phyloP scores from a whole-genome alignment of 2,888 invertebrate species.

The Diachrysia chrysitis region DNA sequence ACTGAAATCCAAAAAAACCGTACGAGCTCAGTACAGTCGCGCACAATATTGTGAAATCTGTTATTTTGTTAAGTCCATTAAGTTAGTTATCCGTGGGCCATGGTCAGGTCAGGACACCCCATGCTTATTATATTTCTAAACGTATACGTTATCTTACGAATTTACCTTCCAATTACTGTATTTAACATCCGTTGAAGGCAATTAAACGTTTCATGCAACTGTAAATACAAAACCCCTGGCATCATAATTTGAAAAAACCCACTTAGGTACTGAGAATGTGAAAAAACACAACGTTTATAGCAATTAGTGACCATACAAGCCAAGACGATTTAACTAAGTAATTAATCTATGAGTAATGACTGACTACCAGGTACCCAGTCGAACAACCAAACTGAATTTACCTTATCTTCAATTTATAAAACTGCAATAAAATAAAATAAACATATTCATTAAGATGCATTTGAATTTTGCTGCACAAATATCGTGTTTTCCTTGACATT shows the following conservation, averaged over 20 bases:
- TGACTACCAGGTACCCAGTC: slow-evolving; percentile 63
- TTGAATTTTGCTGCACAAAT: slow-evolving; percentile 42
- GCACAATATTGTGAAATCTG: slow-evolving; percentile 19
- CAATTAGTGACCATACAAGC: slow-evolving; percentile 84
- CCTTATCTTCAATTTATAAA: slow-evolving; percentile 27
- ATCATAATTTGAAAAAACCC: slow-evolving; percentile 81
- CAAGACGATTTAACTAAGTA: slow-evolving; percentile 79
- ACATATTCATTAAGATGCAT: slow-evolving; percentile 31
- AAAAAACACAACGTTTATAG: slow-evolving; percentile 85
- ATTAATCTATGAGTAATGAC: slow-evolving; percentile 77
- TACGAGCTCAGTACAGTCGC: slow-evolving; percentile 62
- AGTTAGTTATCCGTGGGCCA: slow-evolving; percentile 40
- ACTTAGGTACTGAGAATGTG: slow-evolving; percentile 82
- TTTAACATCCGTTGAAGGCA: slow-evolving; percentile 83
- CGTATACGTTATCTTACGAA: slow-evolving; percentile 78
- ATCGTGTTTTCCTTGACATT: slow-evolving; percentile 64
- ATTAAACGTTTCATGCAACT: slow-evolving; percentile 87
- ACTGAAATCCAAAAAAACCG: slow-evolving; percentile 70
- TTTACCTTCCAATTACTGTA: slow-evolving; percentile 84
- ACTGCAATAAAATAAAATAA: slow-evolving; percentile 47
- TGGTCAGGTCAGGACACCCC: slow-evolving; percentile 44
- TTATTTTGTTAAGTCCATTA: slow-evolving; percentile 10
- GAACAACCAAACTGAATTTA: slow-evolving; percentile 68
- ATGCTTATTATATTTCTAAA: slow-evolving; percentile 63
- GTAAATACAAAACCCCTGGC: slow-evolving; percentile 84